Conservation (phyloP, 2,888 invertebrate species). For the Orthosia gothica region DNA sequence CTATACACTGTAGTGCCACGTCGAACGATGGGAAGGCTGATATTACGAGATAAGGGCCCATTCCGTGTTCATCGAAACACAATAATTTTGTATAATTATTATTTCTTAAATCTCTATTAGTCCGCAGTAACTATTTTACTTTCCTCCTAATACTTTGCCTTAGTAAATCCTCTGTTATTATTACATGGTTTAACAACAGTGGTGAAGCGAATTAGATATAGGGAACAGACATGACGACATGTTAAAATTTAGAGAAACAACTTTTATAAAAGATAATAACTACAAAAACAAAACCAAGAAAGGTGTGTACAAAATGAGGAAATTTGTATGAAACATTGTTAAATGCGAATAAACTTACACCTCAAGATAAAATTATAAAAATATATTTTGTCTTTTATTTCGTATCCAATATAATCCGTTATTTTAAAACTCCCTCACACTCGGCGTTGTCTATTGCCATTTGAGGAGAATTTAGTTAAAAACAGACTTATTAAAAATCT, state of each 20-base stretch:
- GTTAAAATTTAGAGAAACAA: slow-evolving; percentile 91
- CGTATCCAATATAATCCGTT: slow-evolving; percentile 28
- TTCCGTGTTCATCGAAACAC: slow-evolving; percentile 87
- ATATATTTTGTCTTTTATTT: slow-evolving; percentile 85
- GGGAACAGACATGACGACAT: slow-evolving; percentile 91
- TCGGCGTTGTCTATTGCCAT: too few species aligned
- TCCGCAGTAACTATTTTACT: slow-evolving; percentile 83
- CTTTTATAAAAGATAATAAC: slow-evolving; percentile 91
- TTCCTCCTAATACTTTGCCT: slow-evolving; percentile 88
- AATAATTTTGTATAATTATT: slow-evolving; percentile 86
- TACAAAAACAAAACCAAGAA: slow-evolving; percentile 89
- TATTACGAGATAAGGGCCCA: slow-evolving; percentile 84
- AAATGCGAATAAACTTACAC: slow-evolving; percentile 91
- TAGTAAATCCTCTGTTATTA: slow-evolving; percentile 84
- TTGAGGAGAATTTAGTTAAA: too few species aligned
- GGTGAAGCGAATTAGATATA: slow-evolving; percentile 90
- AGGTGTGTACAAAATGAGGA: slow-evolving; percentile 92
- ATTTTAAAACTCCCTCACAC: background rate
- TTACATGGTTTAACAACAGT: slow-evolving; percentile 87
- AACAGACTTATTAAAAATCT: too few species aligned
- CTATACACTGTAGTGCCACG: slow-evolving; percentile 76
- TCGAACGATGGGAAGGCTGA: slow-evolving; percentile 84
- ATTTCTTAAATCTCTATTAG: slow-evolving; percentile 81
- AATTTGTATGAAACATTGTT: slow-evolving; percentile 92
- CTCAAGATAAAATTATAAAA: slow-evolving; percentile 90